Evolutionary conservation across 1,140 invertebrate genomes (phyloP), one percentile per base, ranked within the genome.

Genomic region (Octopus bimaculoides): DNA sequence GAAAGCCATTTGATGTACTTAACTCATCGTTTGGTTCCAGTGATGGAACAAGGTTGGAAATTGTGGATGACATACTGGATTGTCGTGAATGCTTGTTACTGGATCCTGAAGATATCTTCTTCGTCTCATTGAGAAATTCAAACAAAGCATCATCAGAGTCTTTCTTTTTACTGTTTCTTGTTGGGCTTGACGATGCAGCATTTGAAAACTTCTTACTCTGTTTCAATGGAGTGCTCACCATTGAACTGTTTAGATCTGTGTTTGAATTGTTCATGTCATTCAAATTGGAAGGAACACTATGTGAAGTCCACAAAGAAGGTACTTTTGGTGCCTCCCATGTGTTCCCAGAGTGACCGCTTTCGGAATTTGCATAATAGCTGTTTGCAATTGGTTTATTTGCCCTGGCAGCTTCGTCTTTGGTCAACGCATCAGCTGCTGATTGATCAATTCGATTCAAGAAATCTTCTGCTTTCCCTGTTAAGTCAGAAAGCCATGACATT

Each of bases 401-500:
- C 26, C 26, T 71, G 7, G 14, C 66, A 14, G 6, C 66, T 71
- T 83, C 80, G 71, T 81, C 83, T 52, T 83, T 85, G 77, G 89
- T 85, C 6, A 92, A 82, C 14, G 94, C 94, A 20, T 92, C 92
- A 0, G 95, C 95, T n/a, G 95, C 95, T 90, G 94, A 95, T 86
- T 95, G 92, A 86, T 96, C 95, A 55, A 96, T 92, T 91, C 95
- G 95, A 88, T 96, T 95, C 10, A 96, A 88, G 56, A 96, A 92
- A 88, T 94, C 93, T 89, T 96, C 95, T 56, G 95, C 95, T 88
- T 94, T 95, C 54, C 93, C 95, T 80, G 95, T 95, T 69, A 96
- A 91, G 83, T 93, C 95, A 80, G 93, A 93, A 71, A 96, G 91
- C 95, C 95, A 96, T 79, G 95, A 95, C 95, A 96, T 96, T 41